A percentile compares a stretch with the other conserved stretches of the same genome.
Evolutionary conservation across 2,113 vertebrate genomes (phyloP).

Genomic region (Petromus typicus): DNA sequence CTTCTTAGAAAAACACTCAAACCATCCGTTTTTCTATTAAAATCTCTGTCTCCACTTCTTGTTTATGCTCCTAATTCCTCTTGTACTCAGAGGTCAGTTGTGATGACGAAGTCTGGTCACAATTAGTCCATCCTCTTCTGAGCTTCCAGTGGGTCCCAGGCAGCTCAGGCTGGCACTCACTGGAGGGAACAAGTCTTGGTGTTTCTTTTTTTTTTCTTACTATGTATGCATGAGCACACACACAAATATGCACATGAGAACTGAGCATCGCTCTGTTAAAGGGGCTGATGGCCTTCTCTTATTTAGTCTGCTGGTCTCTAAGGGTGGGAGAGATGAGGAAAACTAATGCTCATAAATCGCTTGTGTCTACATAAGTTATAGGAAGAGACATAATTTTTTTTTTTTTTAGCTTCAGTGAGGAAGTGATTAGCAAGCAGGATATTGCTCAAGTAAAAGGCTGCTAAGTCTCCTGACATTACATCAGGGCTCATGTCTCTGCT

Average conservation of each 20-base stretch:
- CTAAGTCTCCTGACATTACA: background rate
- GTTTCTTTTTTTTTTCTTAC: background rate
- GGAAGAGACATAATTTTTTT: background rate
- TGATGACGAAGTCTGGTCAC: constrained; percentile 16
- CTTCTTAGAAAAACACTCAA: constrained; percentile 53
- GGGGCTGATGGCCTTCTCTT: background rate
- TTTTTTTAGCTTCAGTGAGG: background rate
- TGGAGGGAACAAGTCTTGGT: background rate
- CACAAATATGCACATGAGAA: fast-evolving
- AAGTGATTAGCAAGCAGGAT: background rate
- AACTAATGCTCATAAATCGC: background rate
- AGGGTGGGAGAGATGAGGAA: background rate
- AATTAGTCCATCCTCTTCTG: background rate
- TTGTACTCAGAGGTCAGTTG: constrained; percentile 18
- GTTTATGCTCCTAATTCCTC: constrained; percentile 39
- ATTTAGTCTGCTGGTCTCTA: constrained; percentile 36
- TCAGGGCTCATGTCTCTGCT: background rate
- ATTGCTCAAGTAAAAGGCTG: background rate
- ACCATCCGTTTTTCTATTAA: constrained; percentile 62
- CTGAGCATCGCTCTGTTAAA: background rate
- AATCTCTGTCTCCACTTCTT: background rate
- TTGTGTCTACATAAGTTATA: background rate
- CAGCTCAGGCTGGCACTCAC: background rate
- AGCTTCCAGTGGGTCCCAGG: background rate
- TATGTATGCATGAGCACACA: background rate